phyloP scores from a whole-genome alignment of 2,113 vertebrate genomes.

The Illadopsis cleaveri region DNA sequence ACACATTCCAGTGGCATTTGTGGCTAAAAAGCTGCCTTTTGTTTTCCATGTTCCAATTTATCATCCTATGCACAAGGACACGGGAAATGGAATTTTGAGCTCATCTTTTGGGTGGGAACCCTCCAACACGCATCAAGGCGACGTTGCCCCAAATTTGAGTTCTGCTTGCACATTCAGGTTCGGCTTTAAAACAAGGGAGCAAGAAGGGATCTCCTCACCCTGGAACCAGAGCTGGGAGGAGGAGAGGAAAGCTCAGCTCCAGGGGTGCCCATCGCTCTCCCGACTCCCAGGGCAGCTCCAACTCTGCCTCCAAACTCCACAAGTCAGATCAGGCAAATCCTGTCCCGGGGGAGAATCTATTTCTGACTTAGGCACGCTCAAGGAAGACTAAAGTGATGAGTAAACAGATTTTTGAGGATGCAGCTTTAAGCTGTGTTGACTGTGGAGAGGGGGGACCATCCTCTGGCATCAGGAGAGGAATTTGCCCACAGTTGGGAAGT shows the following conservation, averaged over 20 bases:
- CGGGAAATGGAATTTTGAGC: rapidly evolving
- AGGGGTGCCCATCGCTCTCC: background rate
- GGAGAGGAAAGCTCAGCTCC: background rate
- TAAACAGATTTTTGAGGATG: slow-evolving; percentile 7
- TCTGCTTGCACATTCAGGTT: rapidly evolving
- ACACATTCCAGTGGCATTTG: background rate
- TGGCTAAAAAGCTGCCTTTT: background rate
- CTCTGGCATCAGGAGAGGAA: background rate
- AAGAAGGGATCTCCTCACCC: rapidly evolving
- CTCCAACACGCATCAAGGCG: rapidly evolving
- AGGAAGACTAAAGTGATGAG: slow-evolving; percentile 46
- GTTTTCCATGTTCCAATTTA: rapidly evolving
- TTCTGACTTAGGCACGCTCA: slow-evolving; percentile 31
- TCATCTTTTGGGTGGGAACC: background rate
- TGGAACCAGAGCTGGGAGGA: background rate
- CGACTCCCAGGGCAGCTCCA: background rate
- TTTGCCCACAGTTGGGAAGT: slow-evolving; percentile 26
- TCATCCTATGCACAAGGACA: background rate
- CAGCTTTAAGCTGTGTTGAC: slow-evolving; percentile 32
- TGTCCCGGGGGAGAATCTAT: slow-evolving; percentile 12
- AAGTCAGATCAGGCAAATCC: slow-evolving; percentile 43
- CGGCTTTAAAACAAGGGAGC: background rate
- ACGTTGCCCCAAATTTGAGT: rapidly evolving
- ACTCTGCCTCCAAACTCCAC: background rate
- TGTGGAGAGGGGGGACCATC: background rate